These are phyloP conservation scores for Sarcophilus harrisii DNA, from an alignment of 2,797 vertebrate species.

Conservation along the genomic window DNA sequence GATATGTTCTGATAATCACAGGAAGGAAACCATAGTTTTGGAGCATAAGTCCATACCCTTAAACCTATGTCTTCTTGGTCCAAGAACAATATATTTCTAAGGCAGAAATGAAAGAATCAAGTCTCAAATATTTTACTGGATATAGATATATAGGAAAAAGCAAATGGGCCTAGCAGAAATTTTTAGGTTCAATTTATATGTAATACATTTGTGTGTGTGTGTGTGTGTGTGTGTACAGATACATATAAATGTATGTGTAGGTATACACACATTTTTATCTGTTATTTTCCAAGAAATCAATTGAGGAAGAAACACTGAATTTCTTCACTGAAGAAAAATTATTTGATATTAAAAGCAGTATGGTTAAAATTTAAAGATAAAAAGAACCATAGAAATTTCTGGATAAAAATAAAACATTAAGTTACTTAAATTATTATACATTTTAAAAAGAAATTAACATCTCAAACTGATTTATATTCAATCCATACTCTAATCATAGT, in stretches of 20 bases:
- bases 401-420: neutral
- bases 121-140: neutral
- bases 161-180: neutral
- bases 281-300: slow-evolving; percentile 21
- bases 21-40: slow-evolving; percentile 17
- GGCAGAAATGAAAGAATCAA: neutral
- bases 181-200: neutral
- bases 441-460: neutral
- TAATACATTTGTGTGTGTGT: neutral
- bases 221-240: neutral
- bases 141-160: neutral
- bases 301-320: neutral
- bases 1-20: neutral
- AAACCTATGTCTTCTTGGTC: neutral
- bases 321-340: slow-evolving; percentile 40
- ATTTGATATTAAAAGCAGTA: neutral
- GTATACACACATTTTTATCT: neutral
- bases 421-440: slow-evolving; percentile 1
- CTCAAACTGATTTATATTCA: slow-evolving; percentile 38
- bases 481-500: slow-evolving; percentile 14
- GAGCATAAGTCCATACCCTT: neutral
- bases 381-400: slow-evolving; percentile 34
- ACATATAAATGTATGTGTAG: neutral
- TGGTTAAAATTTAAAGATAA: neutral
- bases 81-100: slow-evolving; percentile 12